phyloP scores from a whole-genome alignment of 2,113 vertebrate genomes.

The Tachuris rubrigastra region DNA sequence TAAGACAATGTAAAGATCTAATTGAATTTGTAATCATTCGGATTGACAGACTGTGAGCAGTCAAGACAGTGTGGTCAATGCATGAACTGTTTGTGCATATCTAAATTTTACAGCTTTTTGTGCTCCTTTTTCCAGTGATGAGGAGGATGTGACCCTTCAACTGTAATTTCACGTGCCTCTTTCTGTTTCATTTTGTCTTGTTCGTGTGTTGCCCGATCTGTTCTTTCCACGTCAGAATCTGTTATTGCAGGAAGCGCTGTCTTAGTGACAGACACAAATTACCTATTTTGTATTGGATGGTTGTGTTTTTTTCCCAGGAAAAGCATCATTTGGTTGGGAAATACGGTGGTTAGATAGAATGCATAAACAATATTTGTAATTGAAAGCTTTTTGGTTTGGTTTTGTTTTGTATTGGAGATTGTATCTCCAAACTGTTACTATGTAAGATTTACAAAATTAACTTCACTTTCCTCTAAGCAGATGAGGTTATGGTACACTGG shows the following conservation, averaged over 20 bases:
- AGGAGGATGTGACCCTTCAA: neutral
- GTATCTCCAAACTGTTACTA: neutral
- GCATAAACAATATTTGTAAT: neutral
- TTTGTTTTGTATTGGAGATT: neutral
- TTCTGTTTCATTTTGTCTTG: neutral
- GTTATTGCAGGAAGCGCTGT: neutral
- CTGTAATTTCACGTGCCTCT: neutral
- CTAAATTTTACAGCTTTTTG: neutral
- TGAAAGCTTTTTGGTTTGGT: neutral
- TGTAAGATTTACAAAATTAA: neutral
- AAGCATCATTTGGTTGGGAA: neutral
- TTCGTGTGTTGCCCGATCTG: neutral
- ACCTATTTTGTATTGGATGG: neutral
- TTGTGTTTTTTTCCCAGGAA: neutral
- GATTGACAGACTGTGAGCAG: neutral
- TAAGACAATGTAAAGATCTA: slow-evolving; percentile 22
- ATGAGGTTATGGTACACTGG: neutral
- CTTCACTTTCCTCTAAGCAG: neutral
- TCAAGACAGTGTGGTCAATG: neutral
- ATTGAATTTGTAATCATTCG: neutral
- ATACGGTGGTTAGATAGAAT: neutral
- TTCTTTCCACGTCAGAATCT: neutral
- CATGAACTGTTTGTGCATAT: neutral
- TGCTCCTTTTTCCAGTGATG: neutral
- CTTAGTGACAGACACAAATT: neutral